Base-by-base conservation (phyloP, 2,113 vertebrate species). In the Prietella phreatophila region DNA sequence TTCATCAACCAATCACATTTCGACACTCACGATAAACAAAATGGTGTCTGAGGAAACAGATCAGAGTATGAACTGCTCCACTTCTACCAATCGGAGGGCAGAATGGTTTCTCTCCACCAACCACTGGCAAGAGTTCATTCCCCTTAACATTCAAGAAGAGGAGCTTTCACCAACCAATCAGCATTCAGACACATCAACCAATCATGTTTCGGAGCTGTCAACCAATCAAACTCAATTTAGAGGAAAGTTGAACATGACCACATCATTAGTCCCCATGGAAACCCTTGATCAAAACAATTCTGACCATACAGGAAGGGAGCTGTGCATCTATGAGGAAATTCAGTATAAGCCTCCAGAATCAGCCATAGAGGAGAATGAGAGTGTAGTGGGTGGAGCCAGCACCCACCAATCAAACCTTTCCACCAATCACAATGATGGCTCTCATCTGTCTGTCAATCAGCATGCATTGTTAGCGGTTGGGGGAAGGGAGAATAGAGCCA, bases 81-180 rank as follows among this genome's bases (percentile, higher is more conserved):
- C 86, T 36, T 92, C 92, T 17, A 87, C 89, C 1, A 93, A 93
- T 86, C 78, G 93, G 82, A 94, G 92, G 90, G 86, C 94, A 61
- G 94, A 95, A 85, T 95, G 95, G 93, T 95, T 96, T 87, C 93
- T 95, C 50, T 95, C 95, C 55, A 94, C 94, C 78, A 93, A 84
- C 85, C 92, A 93, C 84, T 94, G 92, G 91, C 93, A 94, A 14
- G 94, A 91, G 55, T 92, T 91, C 73, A 92, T 92, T 47, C 94
- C 95, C 7, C 56, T 95, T 60, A 76, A 78, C 19, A 65, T 75
- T 53, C 42, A 88, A 1, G 86, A 89, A 0, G 56, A 82, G 50
- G 88, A 86, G 17, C 65, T 84, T 58, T 83, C 53, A 19, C 11
- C 67, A 53, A 67, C 63, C 75, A 65, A 76, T 56, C 85, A 85